Percentiles rank a stretch among this genome's conserved stretches.
These are phyloP conservation scores for Drosophila nr. fundita DNA, from an alignment of 2,888 invertebrate species.

Conservation along the genomic window DNA sequence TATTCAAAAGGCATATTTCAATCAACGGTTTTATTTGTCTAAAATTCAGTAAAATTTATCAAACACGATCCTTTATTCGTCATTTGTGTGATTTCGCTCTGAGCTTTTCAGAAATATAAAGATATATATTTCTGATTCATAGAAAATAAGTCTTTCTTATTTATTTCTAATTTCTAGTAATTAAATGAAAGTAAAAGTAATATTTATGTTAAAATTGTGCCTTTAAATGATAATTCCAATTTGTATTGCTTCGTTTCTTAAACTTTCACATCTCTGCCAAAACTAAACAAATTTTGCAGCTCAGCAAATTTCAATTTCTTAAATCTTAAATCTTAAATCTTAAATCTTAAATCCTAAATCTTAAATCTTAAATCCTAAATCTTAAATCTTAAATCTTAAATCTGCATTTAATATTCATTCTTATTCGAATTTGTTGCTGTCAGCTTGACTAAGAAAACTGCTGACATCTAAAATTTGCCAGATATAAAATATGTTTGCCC, in stretches of 20 bases:
- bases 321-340: no score
- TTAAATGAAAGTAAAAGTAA: not conserved
- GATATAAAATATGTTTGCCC: not conserved
- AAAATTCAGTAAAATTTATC: not conserved
- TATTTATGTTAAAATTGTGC: not conserved
- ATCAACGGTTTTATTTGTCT: not conserved
- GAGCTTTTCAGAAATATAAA: not conserved
- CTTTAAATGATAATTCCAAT: not conserved
- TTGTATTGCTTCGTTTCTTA: not conserved
- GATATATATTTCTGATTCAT: not conserved
- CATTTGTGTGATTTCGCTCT: not conserved
- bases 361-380: no score
- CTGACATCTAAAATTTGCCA: not conserved
- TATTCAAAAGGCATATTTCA: not conserved
- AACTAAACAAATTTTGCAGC: not conserved
- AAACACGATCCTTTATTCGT: not conserved
- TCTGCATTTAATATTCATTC: not conserved
- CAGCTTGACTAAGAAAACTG: not conserved
- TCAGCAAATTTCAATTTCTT: no score
- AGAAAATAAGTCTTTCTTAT: not conserved
- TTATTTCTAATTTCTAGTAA: no score
- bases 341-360: not conserved
- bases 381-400: no score
- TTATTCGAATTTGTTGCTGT: not conserved
- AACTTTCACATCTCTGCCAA: not conserved